Base-by-base conservation (phyloP, 2,888 invertebrate genomes). In the Eupithecia abbreviata region DNA sequence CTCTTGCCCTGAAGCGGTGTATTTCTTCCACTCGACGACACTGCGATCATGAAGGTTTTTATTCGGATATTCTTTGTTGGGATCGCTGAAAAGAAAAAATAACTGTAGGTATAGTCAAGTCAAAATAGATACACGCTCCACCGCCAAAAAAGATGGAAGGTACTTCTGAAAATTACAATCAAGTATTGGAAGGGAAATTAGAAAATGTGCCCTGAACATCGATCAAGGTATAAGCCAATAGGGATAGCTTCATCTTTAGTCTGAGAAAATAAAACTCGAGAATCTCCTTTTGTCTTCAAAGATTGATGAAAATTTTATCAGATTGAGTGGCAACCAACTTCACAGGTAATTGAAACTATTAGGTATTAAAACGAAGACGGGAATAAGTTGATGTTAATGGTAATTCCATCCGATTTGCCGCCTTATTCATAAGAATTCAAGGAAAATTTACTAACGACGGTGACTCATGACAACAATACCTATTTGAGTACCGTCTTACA, bases 11-110 rank as follows among this genome's bases (percentile, higher is more conserved):
- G 81, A 55, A 3, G 81, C 71, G 0, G 86, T 87, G 77, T 87
- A 90, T 0, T 89, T 90, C 12, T 86, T 84, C 95, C 95, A 95
- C 30, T 82, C 85, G 0, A 90, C 85, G 0, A 90, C 76, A 0
- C 85, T 88, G 2, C 82, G 84, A 2, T 87, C 82, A 43, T 90
- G 89, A 67, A 90, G 85, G 1, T 15, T 13, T 13, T 65, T 4
- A n/a, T 55, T 62, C 15, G 66, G 42, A 42, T 66, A 66, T 66
- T 66, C 66, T 30, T 62, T 30, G 15, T 86, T 89, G 5, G 94
- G 94, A 79, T 92, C 88, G 55, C 95, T 95, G 83, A 51, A 87
- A 85, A 49, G 62, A 30, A 43, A 49, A 87, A 85, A 51, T 66
- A 30, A 58, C 3, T 18, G 30, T 62, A 30, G 62, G n/a, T 7